Base-by-base conservation (phyloP, 2,113 vertebrate species). In the Hoplias malabaricus region DNA sequence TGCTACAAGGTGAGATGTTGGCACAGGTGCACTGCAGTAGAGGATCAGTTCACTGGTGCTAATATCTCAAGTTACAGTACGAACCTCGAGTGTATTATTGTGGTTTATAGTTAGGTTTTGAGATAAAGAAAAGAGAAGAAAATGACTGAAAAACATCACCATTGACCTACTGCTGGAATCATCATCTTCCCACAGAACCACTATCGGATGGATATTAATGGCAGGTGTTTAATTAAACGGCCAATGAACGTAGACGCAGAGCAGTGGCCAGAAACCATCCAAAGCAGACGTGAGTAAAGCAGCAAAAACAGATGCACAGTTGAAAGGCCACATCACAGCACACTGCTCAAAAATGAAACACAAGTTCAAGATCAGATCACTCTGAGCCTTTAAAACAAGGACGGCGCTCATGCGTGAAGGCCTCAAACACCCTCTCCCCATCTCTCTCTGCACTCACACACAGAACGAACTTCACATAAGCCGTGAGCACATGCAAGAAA, bases 361-460 rank as follows among this genome's bases (percentile, higher is more conserved):
- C 50, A 56, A 50, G 57, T 31, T 68, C 57, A 65, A 73, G 42
- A 78, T 48, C 43, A 21, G 59, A 57, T 79, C 77, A 75, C 72
- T n/a, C 13, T 34, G 31, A 61, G 56, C 59, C 50, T 70, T 67
- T 76, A 79, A 67, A n/a, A 79, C 75, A 82, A 75, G 59, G 21
- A 70, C 67, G n/a, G 40, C 71, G 73, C 67, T 71, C 72, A 82
- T 79, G 81, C 78, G 78, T 38, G 76, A 40, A 72, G 43, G 69
- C 43, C 77, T 71, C 6, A 59, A 71, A 75, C 56, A 29, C 65
- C 21, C 54, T 27, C 72, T 23, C 46, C 25, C 57, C 31, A 33
- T 38, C 75, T 69, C 50, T 73, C 43, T 21, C 21, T 71, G 59
- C 72, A 75, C 57, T 81, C 25, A 70, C 31, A 69, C 53, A 75